phyloP scores from a whole-genome alignment of 2,888 invertebrate genomes.

The Empis livida region DNA sequence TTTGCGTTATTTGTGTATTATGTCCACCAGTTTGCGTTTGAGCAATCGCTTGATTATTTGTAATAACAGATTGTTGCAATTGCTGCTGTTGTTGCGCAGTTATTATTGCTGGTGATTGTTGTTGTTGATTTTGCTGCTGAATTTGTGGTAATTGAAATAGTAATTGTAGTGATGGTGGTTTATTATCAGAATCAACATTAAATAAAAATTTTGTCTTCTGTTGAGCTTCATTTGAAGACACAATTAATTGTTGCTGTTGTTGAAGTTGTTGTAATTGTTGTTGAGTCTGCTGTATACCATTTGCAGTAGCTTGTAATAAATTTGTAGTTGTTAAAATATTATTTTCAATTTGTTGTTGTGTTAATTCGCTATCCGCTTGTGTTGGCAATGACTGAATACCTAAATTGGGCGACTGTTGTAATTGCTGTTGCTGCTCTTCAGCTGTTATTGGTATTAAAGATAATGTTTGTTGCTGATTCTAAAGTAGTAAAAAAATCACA shows the following conservation, averaged over 20 bases:
- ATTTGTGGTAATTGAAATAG: conserved; percentile 32
- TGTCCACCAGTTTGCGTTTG: conserved; percentile 6
- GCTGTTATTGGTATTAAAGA: conserved; percentile 29
- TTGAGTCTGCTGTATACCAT: conserved; percentile 21
- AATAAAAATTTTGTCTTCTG: conserved; percentile 34
- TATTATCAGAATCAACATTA: conserved; percentile 33
- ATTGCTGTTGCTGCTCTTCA: conserved; percentile 23
- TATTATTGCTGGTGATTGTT: conserved; percentile 8
- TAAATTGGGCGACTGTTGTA: conserved; percentile 24
- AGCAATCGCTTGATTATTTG: conserved; percentile 4
- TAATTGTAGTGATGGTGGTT: conserved; percentile 33
- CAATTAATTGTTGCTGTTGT: conserved; percentile 10
- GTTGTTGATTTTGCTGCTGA: conserved; percentile 19
- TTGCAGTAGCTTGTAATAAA: conserved; percentile 8
- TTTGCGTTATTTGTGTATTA: conserved; percentile 25
- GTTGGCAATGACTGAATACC: conserved; percentile 20
- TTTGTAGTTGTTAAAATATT: conserved; percentile 10
- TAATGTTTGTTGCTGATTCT: conserved; percentile 32
- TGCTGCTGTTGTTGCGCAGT: conserved; percentile 17
- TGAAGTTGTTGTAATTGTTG: conserved; percentile 14
- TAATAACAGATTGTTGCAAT: conserved; percentile 14
- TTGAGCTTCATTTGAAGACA: conserved; percentile 19
- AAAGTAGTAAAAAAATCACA: neutral
- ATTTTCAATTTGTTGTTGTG: conserved; percentile 6
- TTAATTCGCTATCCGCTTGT: conserved; percentile 8